Evolutionary conservation across 2,888 invertebrate species (phyloP).

Genomic region (Folsomia candida): DNA sequence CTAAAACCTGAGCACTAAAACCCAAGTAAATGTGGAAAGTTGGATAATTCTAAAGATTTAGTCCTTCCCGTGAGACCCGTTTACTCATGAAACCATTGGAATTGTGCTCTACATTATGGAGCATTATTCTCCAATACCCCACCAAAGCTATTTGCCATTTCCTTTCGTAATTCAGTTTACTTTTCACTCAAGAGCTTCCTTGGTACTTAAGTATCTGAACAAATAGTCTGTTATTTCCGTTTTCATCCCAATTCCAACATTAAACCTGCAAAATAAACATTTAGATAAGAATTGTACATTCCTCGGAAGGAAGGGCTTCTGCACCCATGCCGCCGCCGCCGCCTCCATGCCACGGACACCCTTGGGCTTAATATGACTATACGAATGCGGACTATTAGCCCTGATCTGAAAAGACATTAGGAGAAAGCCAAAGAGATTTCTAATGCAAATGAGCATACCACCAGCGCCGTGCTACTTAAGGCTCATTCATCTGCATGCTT

Average conservation of each 20-base stretch:
- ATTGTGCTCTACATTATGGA: too few species aligned
- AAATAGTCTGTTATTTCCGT: constrained; percentile 9
- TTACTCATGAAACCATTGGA: too few species aligned
- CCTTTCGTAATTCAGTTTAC: constrained; percentile 14
- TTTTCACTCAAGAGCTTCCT: constrained; percentile 8
- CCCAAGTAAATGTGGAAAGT: too few species aligned
- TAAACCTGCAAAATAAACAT: neutral
- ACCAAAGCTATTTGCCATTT: constrained; percentile 14
- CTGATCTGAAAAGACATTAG: constrained; percentile 3
- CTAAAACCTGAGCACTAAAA: too few species aligned
- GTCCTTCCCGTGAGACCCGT: too few species aligned
- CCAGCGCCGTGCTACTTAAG: too few species aligned
- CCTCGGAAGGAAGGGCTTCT: neutral
- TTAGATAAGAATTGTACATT: neutral
- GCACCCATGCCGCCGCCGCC: too few species aligned
- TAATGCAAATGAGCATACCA: constrained; percentile 13
- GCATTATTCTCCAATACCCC: too few species aligned
- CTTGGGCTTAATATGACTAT: too few species aligned
- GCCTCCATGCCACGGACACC: too few species aligned
- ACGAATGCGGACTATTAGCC: neutral
- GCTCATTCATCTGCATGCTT: constrained; percentile 4
- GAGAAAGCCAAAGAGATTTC: neutral
- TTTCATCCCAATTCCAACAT: neutral
- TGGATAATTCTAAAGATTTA: too few species aligned
- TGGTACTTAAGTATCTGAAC: constrained; percentile 8